Evolutionary conservation across 2,113 vertebrate genomes (phyloP).

Genomic region (Laticauda colubrina): DNA sequence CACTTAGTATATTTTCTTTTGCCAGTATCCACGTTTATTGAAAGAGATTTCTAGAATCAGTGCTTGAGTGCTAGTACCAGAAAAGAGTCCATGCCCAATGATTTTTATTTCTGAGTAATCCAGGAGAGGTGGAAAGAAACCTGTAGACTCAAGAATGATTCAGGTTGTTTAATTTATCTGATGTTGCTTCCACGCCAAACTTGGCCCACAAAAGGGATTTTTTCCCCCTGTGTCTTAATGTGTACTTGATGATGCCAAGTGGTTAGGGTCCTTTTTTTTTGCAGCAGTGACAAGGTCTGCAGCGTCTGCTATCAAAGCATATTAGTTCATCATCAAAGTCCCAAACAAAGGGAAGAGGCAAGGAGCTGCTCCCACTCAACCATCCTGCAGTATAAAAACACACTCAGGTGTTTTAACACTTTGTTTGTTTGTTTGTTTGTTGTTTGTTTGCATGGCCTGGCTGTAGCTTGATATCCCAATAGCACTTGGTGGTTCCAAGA

Average conservation of each 20-base stretch:
- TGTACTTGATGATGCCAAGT: neutral
- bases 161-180: neutral
- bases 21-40: neutral
- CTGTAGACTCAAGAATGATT: neutral
- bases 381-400: neutral
- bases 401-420: neutral
- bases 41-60: neutral
- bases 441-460: neutral
- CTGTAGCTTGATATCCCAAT: neutral
- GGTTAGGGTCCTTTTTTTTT: neutral
- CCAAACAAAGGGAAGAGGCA: neutral
- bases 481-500: neutral
- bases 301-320: neutral
- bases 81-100: neutral
- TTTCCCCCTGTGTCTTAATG: neutral
- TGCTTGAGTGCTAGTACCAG: neutral
- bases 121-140: neutral
- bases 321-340: constrained; percentile 3
- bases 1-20: neutral
- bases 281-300: neutral
- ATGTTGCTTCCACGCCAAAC: neutral
- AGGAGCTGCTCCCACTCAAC: neutral
- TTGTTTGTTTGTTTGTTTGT: neutral
- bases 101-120: neutral
- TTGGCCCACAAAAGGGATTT: neutral